These are phyloP conservation scores for Pemphigus obesinymphae DNA, from an alignment of 1,140 invertebrate species.

Conservation along the genomic window DNA sequence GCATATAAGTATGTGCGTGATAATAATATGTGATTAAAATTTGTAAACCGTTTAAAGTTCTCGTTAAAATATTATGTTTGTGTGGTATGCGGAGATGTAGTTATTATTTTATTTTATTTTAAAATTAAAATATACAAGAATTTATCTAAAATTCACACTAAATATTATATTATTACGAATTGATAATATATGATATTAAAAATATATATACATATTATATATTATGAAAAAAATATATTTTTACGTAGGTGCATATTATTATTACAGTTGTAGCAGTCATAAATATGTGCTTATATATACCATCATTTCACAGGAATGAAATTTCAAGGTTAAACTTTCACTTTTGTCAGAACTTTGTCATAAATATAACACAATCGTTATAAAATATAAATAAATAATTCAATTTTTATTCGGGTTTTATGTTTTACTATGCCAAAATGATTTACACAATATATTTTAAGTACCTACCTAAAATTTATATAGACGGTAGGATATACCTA, in stretches of 20 bases:
- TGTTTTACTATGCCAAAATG: too few relatives aligned
- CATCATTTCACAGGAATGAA: not conserved
- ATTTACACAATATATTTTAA: too few relatives aligned
- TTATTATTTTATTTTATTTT: not conserved
- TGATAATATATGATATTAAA: too few relatives aligned
- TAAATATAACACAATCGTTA: too few relatives aligned
- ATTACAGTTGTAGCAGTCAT: not conserved
- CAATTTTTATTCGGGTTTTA: too few relatives aligned
- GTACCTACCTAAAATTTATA: too few relatives aligned
- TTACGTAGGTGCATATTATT: not conserved
- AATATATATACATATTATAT: not conserved
- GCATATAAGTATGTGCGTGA: not conserved
- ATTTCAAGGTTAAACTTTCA: constrained; percentile 10
- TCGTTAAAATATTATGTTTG: not conserved
- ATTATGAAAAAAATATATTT: not conserved
- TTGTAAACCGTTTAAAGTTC: too few relatives aligned
- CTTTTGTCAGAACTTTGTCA: not conserved
- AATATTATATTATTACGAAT: too few relatives aligned
- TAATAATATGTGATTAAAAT: not conserved
- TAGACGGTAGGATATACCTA: too few relatives aligned
- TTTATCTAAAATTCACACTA: too few relatives aligned
- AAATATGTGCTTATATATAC: not conserved
- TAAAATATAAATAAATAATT: too few relatives aligned
- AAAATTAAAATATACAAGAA: not conserved
- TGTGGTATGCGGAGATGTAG: not conserved